Base-by-base conservation (phyloP, 1,140 invertebrate genomes). In the Meteorus sp. region DNA sequence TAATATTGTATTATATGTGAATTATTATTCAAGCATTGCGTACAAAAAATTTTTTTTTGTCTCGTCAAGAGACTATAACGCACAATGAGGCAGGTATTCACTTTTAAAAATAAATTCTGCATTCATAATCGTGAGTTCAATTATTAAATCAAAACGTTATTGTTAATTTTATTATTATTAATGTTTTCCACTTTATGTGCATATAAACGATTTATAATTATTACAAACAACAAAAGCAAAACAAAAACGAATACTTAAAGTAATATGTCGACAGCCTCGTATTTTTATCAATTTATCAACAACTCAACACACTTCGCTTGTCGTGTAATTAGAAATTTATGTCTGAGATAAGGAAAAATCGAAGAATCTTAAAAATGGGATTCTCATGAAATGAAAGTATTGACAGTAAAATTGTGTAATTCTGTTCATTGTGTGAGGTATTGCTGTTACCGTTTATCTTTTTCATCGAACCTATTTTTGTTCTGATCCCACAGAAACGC, bases 161-260 rank as follows among this genome's bases (percentile, higher is more conserved):
- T n/a, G n/a, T n/a, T n/a, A n/a, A n/a, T n/a, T n/a, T n/a, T n/a
- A n/a, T n/a, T n/a, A n/a, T n/a, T n/a, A n/a, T 72, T 71, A 72
- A 72, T 72, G 67, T 67, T 56, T 72, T 59, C 64, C 61, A 63
- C 65, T 64, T 54, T 29, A 33, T 15, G 45, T 60, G 60, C 53
- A 58, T 72, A 72, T 67, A 74, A 73, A 71, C 65, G 63, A 64
- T 44, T 65, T 59, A 6, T n/a, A 39, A n/a, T 39, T 60, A 62
- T 17, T 37, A 55, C 62, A 61, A 64, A 66, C 43, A 62, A 52
- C 47, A 45, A 48, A 54, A 50, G 41, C 41, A 48, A 48, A 48
- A 9, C n/a, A n/a, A 25, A 44, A 44, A 33, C 11, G 19, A 15
- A 43, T 15, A 27, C 19, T 44, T 55, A 61, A 39, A 4, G 15